Evolutionary conservation across 2,113 vertebrate genomes (phyloP).

Genomic region (Carassius auratus): DNA sequence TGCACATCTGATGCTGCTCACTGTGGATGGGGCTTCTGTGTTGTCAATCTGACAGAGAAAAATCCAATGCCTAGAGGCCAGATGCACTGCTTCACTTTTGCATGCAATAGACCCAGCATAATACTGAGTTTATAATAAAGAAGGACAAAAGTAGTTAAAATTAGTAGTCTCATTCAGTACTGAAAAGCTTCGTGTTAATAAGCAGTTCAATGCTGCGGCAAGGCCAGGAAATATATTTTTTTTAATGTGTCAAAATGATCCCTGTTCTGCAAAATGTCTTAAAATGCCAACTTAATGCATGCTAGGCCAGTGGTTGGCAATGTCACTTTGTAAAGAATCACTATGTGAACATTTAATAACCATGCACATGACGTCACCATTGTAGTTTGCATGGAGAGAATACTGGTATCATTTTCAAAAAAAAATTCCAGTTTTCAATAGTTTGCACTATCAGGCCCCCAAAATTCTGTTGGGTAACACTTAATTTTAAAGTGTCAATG

Average conservation of each 20-base stretch:
- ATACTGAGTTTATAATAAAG: not conserved
- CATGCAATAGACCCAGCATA: not conserved
- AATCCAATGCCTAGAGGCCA: not conserved
- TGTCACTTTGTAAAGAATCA: not conserved
- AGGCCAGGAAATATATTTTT: not conserved
- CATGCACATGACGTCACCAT: no score
- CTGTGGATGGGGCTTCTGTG: slow-evolving; percentile 9
- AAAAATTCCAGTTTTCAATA: no score
- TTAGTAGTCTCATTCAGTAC: not conserved
- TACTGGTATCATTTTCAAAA: no score
- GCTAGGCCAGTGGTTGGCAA: not conserved
- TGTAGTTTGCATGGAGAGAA: no score
- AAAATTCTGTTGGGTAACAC: no score
- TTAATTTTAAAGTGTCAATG: no score
- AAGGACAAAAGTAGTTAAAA: not conserved
- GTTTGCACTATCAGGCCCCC: no score
- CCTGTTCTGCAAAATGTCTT: no score
- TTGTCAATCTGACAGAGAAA: not conserved
- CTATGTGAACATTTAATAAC: not conserved
- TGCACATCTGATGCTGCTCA: slow-evolving; percentile 17
- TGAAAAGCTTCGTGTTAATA: not conserved
- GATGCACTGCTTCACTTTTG: not conserved
- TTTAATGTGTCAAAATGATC: no score
- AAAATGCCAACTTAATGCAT: no score
- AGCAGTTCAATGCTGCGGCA: not conserved